Conservation (phyloP, 2,113 vertebrate genomes). For the Tichodroma muraria region DNA sequence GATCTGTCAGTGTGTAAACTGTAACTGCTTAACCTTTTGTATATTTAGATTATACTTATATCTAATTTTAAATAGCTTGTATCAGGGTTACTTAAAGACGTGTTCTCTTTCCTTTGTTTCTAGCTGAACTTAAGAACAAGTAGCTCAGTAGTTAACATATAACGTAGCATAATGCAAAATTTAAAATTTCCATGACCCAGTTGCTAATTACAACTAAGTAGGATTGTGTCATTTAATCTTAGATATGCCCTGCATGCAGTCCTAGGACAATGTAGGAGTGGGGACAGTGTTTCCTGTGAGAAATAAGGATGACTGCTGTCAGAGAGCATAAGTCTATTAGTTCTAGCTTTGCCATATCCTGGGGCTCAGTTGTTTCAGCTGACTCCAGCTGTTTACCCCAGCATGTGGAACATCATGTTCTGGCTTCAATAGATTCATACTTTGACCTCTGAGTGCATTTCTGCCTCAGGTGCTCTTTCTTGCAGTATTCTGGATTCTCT, state of each 20-base stretch:
- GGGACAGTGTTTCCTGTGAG: background rate
- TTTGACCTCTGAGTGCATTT: constrained; percentile 29
- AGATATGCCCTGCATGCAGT: background rate
- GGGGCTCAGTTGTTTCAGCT: constrained; percentile 30
- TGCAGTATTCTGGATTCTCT: background rate
- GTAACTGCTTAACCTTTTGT: background rate
- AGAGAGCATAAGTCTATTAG: background rate
- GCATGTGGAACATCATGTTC: background rate
- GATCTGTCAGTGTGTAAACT: background rate
- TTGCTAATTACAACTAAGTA: background rate
- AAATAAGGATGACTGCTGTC: background rate
- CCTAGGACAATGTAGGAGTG: background rate
- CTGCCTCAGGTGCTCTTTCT: constrained; percentile 25
- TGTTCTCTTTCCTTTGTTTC: background rate
- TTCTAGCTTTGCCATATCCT: constrained; percentile 29
- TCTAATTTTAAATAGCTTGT: background rate
- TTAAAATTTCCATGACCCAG: background rate
- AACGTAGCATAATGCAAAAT: background rate
- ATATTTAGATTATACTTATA: background rate
- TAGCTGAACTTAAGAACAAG: background rate
- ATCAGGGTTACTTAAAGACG: background rate
- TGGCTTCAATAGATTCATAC: background rate
- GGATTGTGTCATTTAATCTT: background rate
- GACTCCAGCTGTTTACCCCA: constrained; percentile 40
- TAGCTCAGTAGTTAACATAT: background rate